Conservation (phyloP, 2,888 invertebrate genomes). For the Diploptera punctata region DNA sequence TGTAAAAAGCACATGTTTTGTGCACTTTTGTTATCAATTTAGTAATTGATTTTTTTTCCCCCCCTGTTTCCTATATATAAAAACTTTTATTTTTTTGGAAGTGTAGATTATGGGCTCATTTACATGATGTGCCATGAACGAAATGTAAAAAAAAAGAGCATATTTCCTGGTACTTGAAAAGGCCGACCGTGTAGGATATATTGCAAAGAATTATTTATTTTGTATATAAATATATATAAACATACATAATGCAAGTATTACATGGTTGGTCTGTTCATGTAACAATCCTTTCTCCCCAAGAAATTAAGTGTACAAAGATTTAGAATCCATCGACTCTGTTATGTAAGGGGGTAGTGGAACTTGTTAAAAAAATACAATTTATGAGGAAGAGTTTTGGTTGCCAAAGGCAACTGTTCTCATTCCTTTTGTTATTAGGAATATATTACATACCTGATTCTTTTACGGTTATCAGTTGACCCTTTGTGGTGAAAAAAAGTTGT, state of each 20-base stretch:
- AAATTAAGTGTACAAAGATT: slow-evolving; percentile 32
- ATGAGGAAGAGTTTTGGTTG: slow-evolving; percentile 37
- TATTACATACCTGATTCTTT: slow-evolving; percentile 38
- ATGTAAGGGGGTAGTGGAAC: slow-evolving; percentile 31
- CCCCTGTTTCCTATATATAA: slow-evolving; percentile 17
- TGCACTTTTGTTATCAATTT: slow-evolving; percentile 29
- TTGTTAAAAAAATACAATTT: slow-evolving; percentile 42
- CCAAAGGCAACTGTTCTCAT: slow-evolving; percentile 37
- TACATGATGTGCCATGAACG: slow-evolving; percentile 23
- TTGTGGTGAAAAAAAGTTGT: slow-evolving; percentile 41
- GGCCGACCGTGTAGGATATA: slow-evolving; percentile 25
- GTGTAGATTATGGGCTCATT: slow-evolving; percentile 29
- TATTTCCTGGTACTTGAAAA: slow-evolving; percentile 20
- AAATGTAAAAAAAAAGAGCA: slow-evolving; percentile 1
- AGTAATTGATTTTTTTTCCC: slow-evolving; percentile 11
- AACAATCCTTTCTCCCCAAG: slow-evolving; percentile 12
- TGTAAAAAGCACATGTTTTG: slow-evolving; percentile 31
- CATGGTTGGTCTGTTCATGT: slow-evolving; percentile 35
- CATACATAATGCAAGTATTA: slow-evolving; percentile 39
- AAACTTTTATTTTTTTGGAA: slow-evolving; percentile 11
- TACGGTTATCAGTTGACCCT: slow-evolving; percentile 38
- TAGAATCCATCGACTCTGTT: slow-evolving; percentile 27
- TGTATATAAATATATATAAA: slow-evolving; percentile 41
- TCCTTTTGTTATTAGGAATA: slow-evolving; percentile 43
- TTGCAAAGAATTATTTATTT: slow-evolving; percentile 43